Conservation (phyloP, 2,888 invertebrate genomes). For the Torymus texanus region DNA sequence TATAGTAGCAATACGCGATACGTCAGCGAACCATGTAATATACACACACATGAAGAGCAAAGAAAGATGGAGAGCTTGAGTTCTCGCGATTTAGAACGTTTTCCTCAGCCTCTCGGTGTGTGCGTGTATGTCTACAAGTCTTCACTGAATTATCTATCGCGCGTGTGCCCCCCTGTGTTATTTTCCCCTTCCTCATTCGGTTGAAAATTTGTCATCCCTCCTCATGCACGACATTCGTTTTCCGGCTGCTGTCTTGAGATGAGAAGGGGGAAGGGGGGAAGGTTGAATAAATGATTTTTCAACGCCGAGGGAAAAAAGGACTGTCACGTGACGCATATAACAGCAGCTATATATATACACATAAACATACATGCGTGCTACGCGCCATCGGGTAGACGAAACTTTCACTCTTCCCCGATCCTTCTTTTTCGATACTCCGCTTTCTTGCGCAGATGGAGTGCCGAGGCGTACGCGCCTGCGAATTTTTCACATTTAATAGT, state of each 20-base stretch:
- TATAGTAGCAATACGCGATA: too few relatives aligned
- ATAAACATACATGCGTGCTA: constrained; percentile 6
- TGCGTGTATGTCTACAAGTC: background rate
- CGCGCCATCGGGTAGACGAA: constrained; percentile 1
- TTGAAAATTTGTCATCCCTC: constrained; percentile 55
- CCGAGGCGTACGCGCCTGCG: background rate
- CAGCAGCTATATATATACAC: background rate
- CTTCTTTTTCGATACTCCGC: constrained; percentile 4
- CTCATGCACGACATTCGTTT: constrained; percentile 39
- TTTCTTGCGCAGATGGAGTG: constrained; percentile 3
- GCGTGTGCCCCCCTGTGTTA: background rate
- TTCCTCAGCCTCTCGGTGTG: too few relatives aligned
- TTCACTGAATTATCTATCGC: constrained; percentile 58
- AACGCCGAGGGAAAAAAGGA: background rate
- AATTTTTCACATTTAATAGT: constrained; percentile 52
- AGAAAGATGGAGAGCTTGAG: too few relatives aligned
- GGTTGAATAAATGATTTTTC: constrained; percentile 60
- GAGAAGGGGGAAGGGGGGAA: too few relatives aligned
- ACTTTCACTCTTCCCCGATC: constrained; percentile 1
- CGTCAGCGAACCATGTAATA: too few relatives aligned
- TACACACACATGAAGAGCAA: too few relatives aligned
- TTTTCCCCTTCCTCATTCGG: background rate
- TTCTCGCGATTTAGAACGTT: too few relatives aligned
- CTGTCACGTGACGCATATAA: too few relatives aligned
- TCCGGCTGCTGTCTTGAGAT: constrained; percentile 28